Evolutionary conservation across 2,113 vertebrate genomes (phyloP).

Genomic region (Ptychochromis oligacanthus): DNA sequence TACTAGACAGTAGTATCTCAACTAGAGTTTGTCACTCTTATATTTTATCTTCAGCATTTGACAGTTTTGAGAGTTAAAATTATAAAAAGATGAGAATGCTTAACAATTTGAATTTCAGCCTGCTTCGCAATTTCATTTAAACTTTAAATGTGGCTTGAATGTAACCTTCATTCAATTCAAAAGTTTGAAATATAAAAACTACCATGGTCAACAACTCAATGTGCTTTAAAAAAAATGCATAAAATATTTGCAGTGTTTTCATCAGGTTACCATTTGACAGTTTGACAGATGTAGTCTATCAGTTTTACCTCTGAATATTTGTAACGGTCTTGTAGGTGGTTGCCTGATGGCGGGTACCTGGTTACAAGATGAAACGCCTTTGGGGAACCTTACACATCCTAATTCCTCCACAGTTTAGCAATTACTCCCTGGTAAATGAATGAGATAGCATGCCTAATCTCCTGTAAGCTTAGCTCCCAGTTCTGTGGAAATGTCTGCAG

Average conservation of each 20-base stretch:
- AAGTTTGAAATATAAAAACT: background rate
- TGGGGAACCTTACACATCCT: conserved; percentile 72
- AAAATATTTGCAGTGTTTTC: background rate
- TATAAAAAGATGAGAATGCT: background rate
- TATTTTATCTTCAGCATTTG: background rate
- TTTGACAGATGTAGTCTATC: conserved; percentile 53
- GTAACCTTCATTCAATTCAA: background rate
- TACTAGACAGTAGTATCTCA: background rate
- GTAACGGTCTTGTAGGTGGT: conserved; percentile 51
- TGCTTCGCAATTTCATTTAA: background rate
- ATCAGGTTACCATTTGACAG: conserved; percentile 34
- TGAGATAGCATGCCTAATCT: conserved; percentile 82
- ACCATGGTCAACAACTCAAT: background rate
- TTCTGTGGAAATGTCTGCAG: conserved; percentile 79
- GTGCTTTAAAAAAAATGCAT: background rate
- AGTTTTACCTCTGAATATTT: conserved; percentile 53
- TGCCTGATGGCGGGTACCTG: conserved; percentile 73
- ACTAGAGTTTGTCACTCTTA: background rate
- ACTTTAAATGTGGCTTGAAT: background rate
- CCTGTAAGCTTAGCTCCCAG: conserved; percentile 82
- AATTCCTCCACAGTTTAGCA: conserved; percentile 81
- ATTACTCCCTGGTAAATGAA: conserved; percentile 81
- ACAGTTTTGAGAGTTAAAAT: background rate
- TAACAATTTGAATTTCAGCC: background rate
- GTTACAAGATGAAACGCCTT: conserved; percentile 69